A percentile compares a stretch with the other conserved stretches of the same genome.
Evolutionary conservation across 2,888 invertebrate genomes (phyloP).

Genomic region (Lepidochrysops patricia): DNA sequence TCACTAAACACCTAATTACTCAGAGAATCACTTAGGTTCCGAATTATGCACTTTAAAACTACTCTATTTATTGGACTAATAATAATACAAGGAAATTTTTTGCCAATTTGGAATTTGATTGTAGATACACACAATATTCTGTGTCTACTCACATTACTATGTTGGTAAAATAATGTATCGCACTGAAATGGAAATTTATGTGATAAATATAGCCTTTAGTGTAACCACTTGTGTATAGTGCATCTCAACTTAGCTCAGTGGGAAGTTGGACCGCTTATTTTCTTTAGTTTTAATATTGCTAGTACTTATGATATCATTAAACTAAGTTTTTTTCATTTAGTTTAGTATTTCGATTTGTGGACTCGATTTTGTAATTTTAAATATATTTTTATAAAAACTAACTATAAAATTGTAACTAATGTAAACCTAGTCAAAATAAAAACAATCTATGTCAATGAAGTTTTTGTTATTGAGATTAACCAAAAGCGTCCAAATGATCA

Average conservation of each 20-base stretch:
- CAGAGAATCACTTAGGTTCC: no score
- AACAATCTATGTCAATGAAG: conserved; percentile 24
- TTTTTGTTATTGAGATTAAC: conserved; percentile 16
- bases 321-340: conserved; percentile 8
- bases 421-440: conserved; percentile 59
- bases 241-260: conserved; percentile 6
- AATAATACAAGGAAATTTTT: background rate
- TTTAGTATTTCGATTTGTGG: background rate
- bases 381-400: conserved; percentile 29
- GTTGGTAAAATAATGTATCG: background rate
- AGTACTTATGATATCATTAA: conserved; percentile 2
- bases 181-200: conserved; percentile 8
- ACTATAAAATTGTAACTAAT: conserved; percentile 39
- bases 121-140: background rate
- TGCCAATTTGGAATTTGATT: conserved; percentile 1
- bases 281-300: conserved; percentile 5
- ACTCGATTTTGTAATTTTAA: conserved; percentile 25
- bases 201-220: conserved; percentile 8
- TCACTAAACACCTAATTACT: no score
- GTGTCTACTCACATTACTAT: background rate
- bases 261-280: background rate
- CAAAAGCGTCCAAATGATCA: no score
- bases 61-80: no score
- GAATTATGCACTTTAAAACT: no score
- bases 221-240: background rate